Percentiles rank a stretch among this genome's conserved stretches.
phyloP scores from a whole-genome alignment of 2,888 invertebrate species.

The Ceriagrion tenellum region DNA sequence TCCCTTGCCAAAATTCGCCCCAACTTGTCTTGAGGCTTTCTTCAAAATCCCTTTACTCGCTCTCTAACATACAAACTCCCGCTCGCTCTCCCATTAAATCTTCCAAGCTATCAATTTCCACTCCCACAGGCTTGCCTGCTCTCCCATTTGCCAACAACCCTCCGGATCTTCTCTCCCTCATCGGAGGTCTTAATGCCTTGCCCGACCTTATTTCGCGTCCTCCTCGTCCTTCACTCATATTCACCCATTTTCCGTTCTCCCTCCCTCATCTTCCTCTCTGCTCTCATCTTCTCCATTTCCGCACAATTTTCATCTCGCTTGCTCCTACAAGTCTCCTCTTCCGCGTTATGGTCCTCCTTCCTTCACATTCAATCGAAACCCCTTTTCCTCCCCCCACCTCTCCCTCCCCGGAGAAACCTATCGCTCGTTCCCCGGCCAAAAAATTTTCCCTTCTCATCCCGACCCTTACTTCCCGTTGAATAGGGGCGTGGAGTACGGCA shows the following conservation, averaged over 20 bases:
- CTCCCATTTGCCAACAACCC: background rate
- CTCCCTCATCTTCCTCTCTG: background rate
- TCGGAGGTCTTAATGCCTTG: background rate
- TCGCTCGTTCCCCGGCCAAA: background rate
- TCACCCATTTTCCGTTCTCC: background rate
- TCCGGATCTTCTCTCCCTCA: background rate
- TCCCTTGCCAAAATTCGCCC: background rate
- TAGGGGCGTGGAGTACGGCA: background rate
- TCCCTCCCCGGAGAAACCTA: background rate
- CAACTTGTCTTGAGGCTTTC: background rate
- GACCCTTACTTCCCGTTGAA: too few relatives aligned
- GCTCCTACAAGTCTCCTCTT: background rate
- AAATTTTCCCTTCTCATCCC: background rate
- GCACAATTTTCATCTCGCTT: background rate
- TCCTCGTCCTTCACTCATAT: background rate
- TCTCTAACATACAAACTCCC: conserved; percentile 6
- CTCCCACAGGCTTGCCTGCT: background rate
- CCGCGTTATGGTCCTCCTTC: background rate
- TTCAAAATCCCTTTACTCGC: conserved; percentile 9
- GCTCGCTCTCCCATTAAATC: background rate
- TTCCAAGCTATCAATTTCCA: conserved; percentile 32
- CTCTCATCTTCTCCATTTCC: background rate
- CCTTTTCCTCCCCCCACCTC: too few relatives aligned
- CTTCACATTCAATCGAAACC: background rate
- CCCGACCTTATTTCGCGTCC: background rate